A percentile compares a stretch with the other conserved stretches of the same genome.
Evolutionary conservation across 2,113 vertebrate species (phyloP).

Genomic region (Columba janthina): DNA sequence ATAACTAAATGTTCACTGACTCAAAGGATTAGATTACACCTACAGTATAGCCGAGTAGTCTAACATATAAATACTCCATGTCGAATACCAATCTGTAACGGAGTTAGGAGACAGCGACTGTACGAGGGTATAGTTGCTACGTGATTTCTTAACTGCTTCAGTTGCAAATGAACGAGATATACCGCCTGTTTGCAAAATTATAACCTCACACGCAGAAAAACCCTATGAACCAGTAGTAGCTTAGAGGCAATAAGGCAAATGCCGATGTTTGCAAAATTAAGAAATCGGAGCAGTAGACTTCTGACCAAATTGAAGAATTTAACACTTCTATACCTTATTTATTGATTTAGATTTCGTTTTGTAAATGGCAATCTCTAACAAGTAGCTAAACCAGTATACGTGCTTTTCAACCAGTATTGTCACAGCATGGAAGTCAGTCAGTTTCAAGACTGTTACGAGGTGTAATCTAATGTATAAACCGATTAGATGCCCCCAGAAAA

Average conservation of each 20-base stretch:
- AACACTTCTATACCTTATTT: constrained; percentile 69
- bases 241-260: constrained; percentile 74
- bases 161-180: constrained; percentile 62
- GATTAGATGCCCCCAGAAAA: constrained; percentile 81
- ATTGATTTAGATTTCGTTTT: constrained; percentile 76
- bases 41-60: constrained; percentile 68
- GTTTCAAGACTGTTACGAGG: constrained; percentile 84
- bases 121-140: constrained; percentile 24
- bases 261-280: constrained; percentile 52
- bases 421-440: constrained; percentile 81
- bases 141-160: constrained; percentile 65
- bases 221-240: constrained; percentile 65
- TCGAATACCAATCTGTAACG: constrained; percentile 48
- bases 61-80: constrained; percentile 36
- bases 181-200: constrained; percentile 64
- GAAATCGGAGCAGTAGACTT: constrained; percentile 71
- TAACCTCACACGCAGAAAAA: constrained; percentile 61
- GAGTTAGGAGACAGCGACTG: constrained; percentile 51
- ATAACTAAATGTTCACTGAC: constrained; percentile 82
- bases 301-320: constrained; percentile 78
- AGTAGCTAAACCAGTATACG: constrained; percentile 75
- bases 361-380: constrained; percentile 73
- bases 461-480: constrained; percentile 90
- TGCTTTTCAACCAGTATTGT: constrained; percentile 81
- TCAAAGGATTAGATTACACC: constrained; percentile 85